Evolutionary conservation across 2,113 vertebrate species (phyloP).

Genomic region (Xenus cinereus): DNA sequence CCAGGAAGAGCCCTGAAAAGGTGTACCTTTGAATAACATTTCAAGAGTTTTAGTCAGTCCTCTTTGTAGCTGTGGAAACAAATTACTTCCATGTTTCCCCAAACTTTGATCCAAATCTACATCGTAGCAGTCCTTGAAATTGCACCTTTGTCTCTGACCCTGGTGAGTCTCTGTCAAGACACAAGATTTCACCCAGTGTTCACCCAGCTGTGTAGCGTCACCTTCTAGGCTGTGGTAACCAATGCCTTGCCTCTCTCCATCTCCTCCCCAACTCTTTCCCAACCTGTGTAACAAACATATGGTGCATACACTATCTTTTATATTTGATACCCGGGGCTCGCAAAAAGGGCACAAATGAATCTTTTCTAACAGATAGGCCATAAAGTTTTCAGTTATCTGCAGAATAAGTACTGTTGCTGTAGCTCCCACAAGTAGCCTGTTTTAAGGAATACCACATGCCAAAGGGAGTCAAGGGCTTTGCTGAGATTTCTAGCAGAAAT

Average conservation of each 20-base stretch:
- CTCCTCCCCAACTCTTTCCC: not conserved
- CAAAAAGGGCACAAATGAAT: not conserved
- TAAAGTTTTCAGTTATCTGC: not conserved
- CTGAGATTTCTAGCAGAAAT: not conserved
- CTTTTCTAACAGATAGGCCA: not conserved
- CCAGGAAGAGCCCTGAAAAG: not conserved
- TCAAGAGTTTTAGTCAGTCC: not conserved
- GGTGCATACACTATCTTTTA: not conserved
- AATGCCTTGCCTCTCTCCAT: not conserved
- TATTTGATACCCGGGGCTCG: not conserved
- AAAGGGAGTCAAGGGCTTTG: not conserved
- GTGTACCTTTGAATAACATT: not conserved
- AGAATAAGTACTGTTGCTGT: not conserved
- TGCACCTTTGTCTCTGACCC: not conserved
- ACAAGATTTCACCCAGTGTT: not conserved
- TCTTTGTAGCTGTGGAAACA: not conserved
- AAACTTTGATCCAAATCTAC: not conserved
- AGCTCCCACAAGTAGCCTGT: not conserved
- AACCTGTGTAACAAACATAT: not conserved
- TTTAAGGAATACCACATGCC: not conserved
- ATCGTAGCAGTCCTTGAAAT: not conserved
- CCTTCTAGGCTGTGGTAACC: not conserved
- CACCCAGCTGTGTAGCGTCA: not conserved
- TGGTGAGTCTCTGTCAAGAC: not conserved
- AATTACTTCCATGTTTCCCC: not conserved